A percentile compares a stretch with the other conserved stretches of the same genome.
These are phyloP conservation scores for Gallinago paraguaiae DNA, from an alignment of 2,113 vertebrate species.

Conservation along the genomic window DNA sequence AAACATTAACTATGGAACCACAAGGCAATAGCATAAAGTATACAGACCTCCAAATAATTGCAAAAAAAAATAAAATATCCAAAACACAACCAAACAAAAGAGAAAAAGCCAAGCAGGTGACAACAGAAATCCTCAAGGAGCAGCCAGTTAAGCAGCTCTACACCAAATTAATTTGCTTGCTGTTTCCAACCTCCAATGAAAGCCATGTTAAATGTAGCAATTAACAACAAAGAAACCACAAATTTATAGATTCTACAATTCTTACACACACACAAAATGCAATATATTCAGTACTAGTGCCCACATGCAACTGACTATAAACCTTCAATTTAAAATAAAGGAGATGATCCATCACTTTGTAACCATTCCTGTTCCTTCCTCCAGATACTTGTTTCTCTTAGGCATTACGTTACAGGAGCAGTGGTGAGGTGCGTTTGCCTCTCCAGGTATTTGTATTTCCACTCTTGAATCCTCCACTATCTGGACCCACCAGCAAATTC, in stretches of 20 bases:
- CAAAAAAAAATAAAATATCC: neutral
- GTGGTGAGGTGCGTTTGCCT: rapidly evolving
- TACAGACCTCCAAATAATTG: neutral
- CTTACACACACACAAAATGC: neutral
- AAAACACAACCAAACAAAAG: neutral
- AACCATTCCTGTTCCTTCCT: neutral
- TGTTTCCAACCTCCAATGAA: neutral
- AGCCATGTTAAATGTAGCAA: neutral
- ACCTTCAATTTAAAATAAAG: neutral
- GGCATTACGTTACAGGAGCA: neutral
- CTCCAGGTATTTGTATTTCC: neutral
- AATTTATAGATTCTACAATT: neutral
- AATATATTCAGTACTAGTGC: rapidly evolving
- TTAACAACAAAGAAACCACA: conserved; percentile 38
- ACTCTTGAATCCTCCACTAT: rapidly evolving
- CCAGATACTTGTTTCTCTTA: rapidly evolving
- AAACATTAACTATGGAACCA: neutral
- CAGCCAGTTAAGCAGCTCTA: neutral
- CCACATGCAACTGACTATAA: too few species aligned
- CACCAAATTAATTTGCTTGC: neutral
- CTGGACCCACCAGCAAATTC: neutral
- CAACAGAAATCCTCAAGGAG: neutral
- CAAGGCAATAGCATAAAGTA: neutral
- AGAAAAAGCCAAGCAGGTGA: neutral
- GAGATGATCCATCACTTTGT: rapidly evolving